These are phyloP conservation scores for Notothenia rossii DNA, from an alignment of 2,113 vertebrate genomes.

Conservation along the genomic window DNA sequence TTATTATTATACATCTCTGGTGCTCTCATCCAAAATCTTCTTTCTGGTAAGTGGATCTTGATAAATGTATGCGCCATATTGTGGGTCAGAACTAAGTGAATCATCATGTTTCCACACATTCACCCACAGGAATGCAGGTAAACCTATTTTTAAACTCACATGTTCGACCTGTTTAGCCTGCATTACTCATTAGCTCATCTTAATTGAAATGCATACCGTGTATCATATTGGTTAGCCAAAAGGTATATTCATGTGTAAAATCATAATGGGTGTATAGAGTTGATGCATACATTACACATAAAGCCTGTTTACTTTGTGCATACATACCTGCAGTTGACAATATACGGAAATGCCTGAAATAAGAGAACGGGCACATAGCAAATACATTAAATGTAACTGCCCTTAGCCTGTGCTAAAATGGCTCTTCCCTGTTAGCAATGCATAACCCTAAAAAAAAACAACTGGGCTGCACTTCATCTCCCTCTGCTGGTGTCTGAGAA, in stretches of 20 bases:
- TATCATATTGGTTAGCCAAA: no score
- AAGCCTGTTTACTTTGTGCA: neutral
- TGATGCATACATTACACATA: neutral
- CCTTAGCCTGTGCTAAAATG: neutral
- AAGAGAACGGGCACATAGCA: neutral
- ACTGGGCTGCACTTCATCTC: conserved; percentile 9
- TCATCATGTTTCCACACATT: neutral
- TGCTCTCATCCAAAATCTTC: no score
- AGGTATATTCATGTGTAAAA: no score
- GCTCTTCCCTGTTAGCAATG: neutral
- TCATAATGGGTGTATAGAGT: neutral
- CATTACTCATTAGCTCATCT: neutral
- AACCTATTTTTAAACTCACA: neutral
- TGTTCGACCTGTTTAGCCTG: neutral
- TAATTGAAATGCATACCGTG: neutral
- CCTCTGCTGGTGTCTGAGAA: conserved; percentile 41
- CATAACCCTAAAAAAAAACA: neutral
- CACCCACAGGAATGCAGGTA: neutral
- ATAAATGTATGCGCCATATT: no score
- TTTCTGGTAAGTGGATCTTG: no score
- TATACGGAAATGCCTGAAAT: neutral
- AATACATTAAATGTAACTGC: neutral
- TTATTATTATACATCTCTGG: no score
- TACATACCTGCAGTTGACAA: neutral
- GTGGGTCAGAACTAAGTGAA: neutral